Percentiles rank a stretch among this genome's conserved stretches.
phyloP scores from a whole-genome alignment of 1,140 invertebrate species.

The Drosophila jambulina region DNA sequence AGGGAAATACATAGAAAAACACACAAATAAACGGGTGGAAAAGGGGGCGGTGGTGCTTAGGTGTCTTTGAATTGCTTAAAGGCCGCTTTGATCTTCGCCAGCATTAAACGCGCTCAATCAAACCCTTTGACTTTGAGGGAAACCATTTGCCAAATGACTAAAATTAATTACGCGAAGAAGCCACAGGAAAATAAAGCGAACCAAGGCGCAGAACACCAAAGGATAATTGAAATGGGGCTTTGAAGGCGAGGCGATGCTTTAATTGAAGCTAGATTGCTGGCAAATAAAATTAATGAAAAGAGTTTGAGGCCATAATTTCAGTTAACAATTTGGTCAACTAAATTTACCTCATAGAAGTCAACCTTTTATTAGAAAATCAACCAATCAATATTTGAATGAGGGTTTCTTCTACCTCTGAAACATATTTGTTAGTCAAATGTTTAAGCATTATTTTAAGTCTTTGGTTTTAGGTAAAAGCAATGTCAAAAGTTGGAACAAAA shows the following conservation, averaged over 20 bases:
- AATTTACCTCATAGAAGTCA: not conserved
- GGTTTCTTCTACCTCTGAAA: not conserved
- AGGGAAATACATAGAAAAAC: conserved; percentile 59
- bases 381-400: no score
- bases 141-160: conserved; percentile 77
- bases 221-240: conserved; percentile 36
- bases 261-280: not conserved
- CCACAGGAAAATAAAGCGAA: conserved; percentile 52
- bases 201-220: conserved; percentile 4
- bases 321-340: not conserved
- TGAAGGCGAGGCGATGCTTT: not conserved
- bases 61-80: conserved; percentile 57
- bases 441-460: not conserved
- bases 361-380: not conserved
- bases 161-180: conserved; percentile 80
- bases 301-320: not conserved
- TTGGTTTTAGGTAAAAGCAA: no score
- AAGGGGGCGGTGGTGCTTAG: conserved; percentile 27
- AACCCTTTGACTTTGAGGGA: conserved; percentile 69
- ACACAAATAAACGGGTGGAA: conserved; percentile 40
- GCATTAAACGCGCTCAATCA: conserved; percentile 78
- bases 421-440: not conserved
- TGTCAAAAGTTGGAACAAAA: no score
- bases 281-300: not conserved
- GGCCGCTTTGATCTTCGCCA: conserved; percentile 70